These are phyloP conservation scores for Lepidurus packardi DNA, from an alignment of 1,140 invertebrate genomes.

Conservation along the genomic window DNA sequence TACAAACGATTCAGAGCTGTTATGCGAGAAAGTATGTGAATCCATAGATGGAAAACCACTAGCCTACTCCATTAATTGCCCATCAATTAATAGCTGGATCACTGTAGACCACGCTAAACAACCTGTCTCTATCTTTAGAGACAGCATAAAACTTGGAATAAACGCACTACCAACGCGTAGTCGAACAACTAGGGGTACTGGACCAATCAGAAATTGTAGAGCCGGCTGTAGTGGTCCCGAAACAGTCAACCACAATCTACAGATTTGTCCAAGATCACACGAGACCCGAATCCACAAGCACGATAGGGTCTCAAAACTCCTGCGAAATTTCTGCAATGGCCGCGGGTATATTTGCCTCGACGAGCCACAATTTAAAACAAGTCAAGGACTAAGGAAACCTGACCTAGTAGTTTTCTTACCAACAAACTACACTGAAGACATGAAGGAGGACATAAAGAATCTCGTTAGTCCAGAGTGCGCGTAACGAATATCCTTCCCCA, in stretches of 20 bases:
- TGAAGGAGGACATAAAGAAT: too few relatives aligned
- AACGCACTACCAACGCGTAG: conserved; percentile 37
- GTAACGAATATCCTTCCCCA: too few relatives aligned
- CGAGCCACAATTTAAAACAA: too few relatives aligned
- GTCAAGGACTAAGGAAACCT: too few relatives aligned
- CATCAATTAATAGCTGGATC: background rate
- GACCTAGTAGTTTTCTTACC: too few relatives aligned
- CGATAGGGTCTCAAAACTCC: conserved; percentile 37
- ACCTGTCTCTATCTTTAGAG: conserved; percentile 30
- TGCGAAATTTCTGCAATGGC: background rate
- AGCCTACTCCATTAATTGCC: background rate
- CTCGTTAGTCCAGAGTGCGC: too few relatives aligned
- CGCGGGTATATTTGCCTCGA: too few relatives aligned
- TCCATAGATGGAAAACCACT: background rate
- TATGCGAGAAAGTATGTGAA: background rate
- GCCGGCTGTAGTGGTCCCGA: conserved; percentile 40
- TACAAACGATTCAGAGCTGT: background rate
- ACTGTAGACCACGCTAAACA: background rate
- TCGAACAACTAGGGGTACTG: background rate
- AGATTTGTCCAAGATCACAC: conserved; percentile 43
- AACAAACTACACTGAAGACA: too few relatives aligned
- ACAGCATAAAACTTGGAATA: conserved; percentile 38
- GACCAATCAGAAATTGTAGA: conserved; percentile 38
- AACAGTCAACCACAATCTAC: conserved; percentile 43
- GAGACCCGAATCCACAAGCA: conserved; percentile 42